phyloP scores from a whole-genome alignment of 2,113 vertebrate genomes.

The Stegastes partitus region DNA sequence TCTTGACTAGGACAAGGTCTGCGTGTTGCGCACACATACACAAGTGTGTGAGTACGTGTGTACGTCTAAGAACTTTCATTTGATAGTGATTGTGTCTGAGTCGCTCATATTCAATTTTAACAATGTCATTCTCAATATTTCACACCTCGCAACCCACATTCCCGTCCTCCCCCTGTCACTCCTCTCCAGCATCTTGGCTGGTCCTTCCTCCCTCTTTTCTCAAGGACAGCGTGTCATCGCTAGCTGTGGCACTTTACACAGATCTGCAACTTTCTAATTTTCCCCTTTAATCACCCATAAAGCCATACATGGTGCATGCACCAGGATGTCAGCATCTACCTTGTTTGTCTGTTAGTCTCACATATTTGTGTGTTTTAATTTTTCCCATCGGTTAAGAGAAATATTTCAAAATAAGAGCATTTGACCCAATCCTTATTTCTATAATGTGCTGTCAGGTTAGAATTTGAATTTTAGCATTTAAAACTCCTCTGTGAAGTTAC shows the following conservation, averaged over 20 bases:
- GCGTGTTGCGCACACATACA: neutral
- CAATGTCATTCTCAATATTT: constrained; percentile 65
- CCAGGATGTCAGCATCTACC: neutral
- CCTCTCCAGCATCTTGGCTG: constrained; percentile 21
- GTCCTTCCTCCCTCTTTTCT: constrained; percentile 7
- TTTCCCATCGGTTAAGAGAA: neutral
- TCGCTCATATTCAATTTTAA: constrained; percentile 70
- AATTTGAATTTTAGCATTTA: neutral
- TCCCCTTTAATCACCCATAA: constrained; percentile 5
- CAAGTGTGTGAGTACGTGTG: neutral
- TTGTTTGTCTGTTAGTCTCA: neutral
- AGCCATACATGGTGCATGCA: neutral
- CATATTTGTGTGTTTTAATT: neutral
- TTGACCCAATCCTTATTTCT: neutral
- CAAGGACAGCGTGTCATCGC: constrained; percentile 16
- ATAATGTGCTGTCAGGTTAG: neutral
- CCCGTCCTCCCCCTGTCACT: constrained; percentile 4
- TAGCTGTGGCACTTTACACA: constrained; percentile 5
- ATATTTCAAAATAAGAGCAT: neutral
- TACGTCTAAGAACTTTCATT: constrained; percentile 42
- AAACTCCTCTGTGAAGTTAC: neutral
- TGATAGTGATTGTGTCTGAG: constrained; percentile 58
- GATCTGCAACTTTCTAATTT: neutral
- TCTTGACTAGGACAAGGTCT: constrained; percentile 31
- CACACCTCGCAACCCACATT: constrained; percentile 23